Percentiles rank a stretch among this genome's conserved stretches.
These are phyloP conservation scores for Hoplostethus atlanticus DNA, from an alignment of 2,797 vertebrate genomes.

Conservation along the genomic window DNA sequence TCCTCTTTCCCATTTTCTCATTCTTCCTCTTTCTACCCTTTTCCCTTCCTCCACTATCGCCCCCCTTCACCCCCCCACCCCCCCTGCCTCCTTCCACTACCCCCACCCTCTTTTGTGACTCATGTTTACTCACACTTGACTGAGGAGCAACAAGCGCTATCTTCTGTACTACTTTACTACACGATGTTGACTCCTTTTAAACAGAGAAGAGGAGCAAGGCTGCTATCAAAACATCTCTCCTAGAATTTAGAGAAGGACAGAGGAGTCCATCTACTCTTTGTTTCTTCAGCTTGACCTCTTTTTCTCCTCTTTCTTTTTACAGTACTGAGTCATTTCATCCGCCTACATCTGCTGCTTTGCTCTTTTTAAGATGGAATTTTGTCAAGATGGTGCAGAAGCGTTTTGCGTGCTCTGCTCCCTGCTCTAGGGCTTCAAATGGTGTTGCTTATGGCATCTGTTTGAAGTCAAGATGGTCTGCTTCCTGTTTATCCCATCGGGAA, in stretches of 20 bases:
- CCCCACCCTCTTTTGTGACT: constrained; percentile 42
- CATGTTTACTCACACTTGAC: constrained; percentile 65
- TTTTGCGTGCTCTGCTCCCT: constrained; percentile 22
- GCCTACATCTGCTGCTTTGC: constrained; percentile 34
- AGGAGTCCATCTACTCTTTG: constrained; percentile 9
- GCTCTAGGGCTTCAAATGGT: constrained; percentile 14
- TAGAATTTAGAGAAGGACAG: constrained; percentile 23
- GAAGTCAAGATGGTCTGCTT: constrained; percentile 39
- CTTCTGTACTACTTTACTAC: constrained; percentile 19
- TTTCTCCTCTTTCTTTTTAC: constrained; percentile 11
- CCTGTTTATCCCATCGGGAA: constrained; percentile 52
- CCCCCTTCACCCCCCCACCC: constrained; percentile 6
- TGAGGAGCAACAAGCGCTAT: constrained; percentile 18
- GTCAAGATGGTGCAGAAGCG: constrained; percentile 21
- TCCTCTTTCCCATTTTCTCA: constrained; percentile 20
- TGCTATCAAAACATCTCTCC: neutral
- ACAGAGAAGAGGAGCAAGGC: neutral
- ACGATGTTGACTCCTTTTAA: neutral
- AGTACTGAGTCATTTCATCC: constrained; percentile 44
- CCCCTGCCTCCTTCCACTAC: neutral
- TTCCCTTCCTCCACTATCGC: neutral
- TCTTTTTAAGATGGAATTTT: constrained; percentile 34
- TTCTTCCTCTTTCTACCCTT: neutral
- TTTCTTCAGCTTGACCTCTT: constrained; percentile 12
- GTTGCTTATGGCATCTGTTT: constrained; percentile 2